Conservation (phyloP, 2,888 invertebrate species). For the Ormyrus rosae region DNA sequence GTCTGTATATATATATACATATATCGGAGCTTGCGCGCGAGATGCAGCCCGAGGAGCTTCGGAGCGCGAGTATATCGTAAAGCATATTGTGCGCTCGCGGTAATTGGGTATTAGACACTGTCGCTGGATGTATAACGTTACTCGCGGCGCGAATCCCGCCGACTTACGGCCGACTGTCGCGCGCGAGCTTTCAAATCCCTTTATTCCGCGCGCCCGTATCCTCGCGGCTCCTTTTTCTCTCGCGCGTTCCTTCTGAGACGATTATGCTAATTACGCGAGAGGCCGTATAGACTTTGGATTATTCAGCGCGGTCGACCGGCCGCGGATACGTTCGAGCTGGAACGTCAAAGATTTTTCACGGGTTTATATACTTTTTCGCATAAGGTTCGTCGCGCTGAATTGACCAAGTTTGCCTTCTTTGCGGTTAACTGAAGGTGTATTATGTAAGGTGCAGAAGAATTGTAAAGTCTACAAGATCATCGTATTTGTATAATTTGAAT, state of each 20-base stretch:
- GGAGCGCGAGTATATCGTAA: slow-evolving; percentile 16
- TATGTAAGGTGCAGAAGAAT: too few species aligned
- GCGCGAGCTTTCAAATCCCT: slow-evolving; percentile 24
- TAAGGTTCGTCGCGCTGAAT: too few species aligned
- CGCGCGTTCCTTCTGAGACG: neutral
- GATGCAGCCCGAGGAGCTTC: neutral
- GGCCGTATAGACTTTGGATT: neutral
- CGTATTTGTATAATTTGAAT: too few species aligned
- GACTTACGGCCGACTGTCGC: slow-evolving; percentile 10
- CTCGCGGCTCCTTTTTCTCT: neutral
- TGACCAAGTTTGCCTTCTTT: too few species aligned
- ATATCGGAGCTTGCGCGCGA: neutral
- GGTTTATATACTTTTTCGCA: neutral
- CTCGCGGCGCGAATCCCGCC: neutral
- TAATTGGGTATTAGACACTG: slow-evolving; percentile 55
- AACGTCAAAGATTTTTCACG: neutral
- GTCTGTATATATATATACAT: too few species aligned
- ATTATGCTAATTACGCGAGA: slow-evolving; percentile 27
- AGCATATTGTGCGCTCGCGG: slow-evolving; percentile 6
- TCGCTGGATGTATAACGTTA: slow-evolving; percentile 10
- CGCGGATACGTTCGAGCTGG: neutral
- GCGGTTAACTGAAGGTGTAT: too few species aligned
- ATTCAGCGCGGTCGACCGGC: too few species aligned
- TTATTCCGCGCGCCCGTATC: slow-evolving; percentile 7
- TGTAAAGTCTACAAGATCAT: too few species aligned